phyloP scores from a whole-genome alignment of 2,113 vertebrate genomes.

The Panurus biarmicus region DNA sequence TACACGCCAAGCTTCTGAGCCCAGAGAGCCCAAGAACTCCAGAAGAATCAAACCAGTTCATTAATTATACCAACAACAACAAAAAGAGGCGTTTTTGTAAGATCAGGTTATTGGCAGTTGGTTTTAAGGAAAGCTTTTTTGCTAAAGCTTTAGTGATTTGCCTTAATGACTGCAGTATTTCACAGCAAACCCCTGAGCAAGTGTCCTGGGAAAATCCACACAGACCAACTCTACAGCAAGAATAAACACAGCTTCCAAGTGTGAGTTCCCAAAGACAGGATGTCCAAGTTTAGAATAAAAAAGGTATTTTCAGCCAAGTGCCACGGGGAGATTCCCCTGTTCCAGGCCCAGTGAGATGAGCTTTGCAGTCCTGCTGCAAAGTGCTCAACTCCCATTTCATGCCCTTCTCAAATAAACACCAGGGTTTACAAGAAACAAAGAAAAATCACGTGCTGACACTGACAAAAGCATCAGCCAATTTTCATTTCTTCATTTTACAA shows the following conservation, averaged over 20 bases:
- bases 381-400: not conserved
- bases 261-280: not conserved
- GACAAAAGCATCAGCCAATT: not conserved
- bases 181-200: conserved; percentile 1
- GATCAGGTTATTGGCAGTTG: not conserved
- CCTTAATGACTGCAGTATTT: conserved; percentile 21
- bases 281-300: not conserved
- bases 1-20: not conserved
- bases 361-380: not conserved
- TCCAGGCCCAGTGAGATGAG: not conserved
- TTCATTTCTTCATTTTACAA: not conserved
- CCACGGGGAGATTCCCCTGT: not conserved
- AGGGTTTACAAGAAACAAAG: not conserved
- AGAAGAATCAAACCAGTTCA: not conserved
- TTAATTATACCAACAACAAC: not conserved
- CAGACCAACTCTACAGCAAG: not conserved
- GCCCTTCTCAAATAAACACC: not conserved
- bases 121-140: not conserved
- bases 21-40: not conserved
- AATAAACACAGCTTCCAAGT: not conserved
- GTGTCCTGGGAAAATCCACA: not conserved
- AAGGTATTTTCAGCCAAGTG: not conserved
- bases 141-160: conserved; percentile 2
- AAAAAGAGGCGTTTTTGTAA: not conserved
- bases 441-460: not conserved